These are phyloP conservation scores for Latrodectus elegans DNA, from an alignment of 2,888 invertebrate species.

Conservation along the genomic window DNA sequence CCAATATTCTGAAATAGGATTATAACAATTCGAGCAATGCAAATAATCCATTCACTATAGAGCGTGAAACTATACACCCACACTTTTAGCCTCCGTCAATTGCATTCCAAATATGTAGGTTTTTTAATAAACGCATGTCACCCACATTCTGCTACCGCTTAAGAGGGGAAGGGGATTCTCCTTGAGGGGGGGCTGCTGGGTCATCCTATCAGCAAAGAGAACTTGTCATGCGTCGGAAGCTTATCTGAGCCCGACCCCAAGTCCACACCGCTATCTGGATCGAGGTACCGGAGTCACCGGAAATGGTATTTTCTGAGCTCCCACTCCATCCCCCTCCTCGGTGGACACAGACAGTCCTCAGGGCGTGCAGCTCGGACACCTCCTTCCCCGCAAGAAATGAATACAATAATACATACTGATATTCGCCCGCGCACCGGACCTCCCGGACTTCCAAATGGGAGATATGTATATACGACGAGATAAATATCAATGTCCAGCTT, in stretches of 20 bases:
- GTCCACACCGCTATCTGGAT: constrained; percentile 20
- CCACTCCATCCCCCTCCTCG: constrained; percentile 1
- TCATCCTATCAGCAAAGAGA: constrained; percentile 52
- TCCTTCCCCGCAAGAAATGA: background rate
- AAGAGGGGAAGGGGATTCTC: constrained; percentile 8
- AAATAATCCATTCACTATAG: no score
- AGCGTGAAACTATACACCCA: background rate
- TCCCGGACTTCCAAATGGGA: background rate
- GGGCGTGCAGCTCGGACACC: constrained; percentile 6
- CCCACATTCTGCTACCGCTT: constrained; percentile 5
- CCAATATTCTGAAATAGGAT: no score
- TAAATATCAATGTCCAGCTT: constrained; percentile 24
- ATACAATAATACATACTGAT: constrained; percentile 6
- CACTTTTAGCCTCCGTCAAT: background rate
- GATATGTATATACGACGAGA: constrained; percentile 30
- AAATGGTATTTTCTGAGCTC: constrained; percentile 52
- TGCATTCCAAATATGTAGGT: constrained; percentile 8
- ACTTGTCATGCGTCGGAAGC: constrained; percentile 56
- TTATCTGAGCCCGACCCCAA: constrained; percentile 40
- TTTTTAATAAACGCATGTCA: constrained; percentile 32
- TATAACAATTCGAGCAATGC: no score
- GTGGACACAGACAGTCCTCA: background rate
- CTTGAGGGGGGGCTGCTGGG: constrained; percentile 4
- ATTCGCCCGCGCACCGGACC: background rate
- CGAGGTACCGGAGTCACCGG: constrained; percentile 33